Base-by-base conservation (phyloP, 2,888 invertebrate species). In the Anthophora plumipes region DNA sequence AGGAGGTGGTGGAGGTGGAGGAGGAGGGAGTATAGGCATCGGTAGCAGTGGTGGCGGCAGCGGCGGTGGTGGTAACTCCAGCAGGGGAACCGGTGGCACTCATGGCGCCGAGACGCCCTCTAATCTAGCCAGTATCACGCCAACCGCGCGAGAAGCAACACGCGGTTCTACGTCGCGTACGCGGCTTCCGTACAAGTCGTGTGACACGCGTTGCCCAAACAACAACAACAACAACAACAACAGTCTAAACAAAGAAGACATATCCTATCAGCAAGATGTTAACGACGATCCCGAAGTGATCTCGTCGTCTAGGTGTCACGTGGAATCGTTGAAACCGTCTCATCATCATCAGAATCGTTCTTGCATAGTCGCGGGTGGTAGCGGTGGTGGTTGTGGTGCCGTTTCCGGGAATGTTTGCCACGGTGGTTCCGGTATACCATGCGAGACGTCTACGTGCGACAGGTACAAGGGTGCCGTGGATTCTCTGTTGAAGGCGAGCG, bases 71-170 rank as follows among this genome's bases (percentile, higher is more conserved):
- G 80, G 90, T 85, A 82, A 81, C 86, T 80, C 74, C 77, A 88
- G 89, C 78, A 90, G 89, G 85, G 91, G 90, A 87, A 84, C 85
- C 82, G 85, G 83, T 81, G 87, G 82, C 85, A 87, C 85, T 89
- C 88, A 89, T 88, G 89, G 87, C 89, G 88, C 88, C 83, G 92
- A 91, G 90, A 89, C 91, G 91, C 89, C 91, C 90, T 90, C 91
- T 90, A 91, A 92, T 91, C 91, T 91, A 84, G 89, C 91, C 92
- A 93, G 93, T 93, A 91, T 92, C 91, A 91, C 93, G 92, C 91
- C 92, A 89, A 89, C 89, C 86, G 91, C 92, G 92, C 93, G 92
- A 90, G 92, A 93, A 90, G 88, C 89, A 91, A 89, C 90, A 91
- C 91, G 92, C 55, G 84, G 48, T 48, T 43, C 72, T 43, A 71